Base-by-base conservation (phyloP, 2,797 vertebrate species). In the Acanthurus lineatus region DNA sequence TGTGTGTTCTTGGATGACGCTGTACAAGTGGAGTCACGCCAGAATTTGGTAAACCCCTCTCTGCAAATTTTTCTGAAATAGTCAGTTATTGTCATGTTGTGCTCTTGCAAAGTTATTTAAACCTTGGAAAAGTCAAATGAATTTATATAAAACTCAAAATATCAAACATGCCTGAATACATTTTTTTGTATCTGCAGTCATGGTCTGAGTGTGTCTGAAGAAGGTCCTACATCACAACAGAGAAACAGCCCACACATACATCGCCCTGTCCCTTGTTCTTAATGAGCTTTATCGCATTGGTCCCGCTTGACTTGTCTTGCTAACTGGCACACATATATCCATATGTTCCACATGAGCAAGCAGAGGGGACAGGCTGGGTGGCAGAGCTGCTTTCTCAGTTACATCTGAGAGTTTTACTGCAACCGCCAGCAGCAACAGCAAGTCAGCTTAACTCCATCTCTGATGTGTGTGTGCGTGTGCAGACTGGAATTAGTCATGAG, bases 261-360 rank as follows among this genome's bases (percentile, higher is more conserved):
- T 87, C 57, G 77, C 86, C 61, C 87, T 83, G 85, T 90, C 87
- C 86, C 88, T 86, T 86, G 84, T 89, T 91, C 83, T 89, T 92
- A 94, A 94, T 94, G 92, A 93, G 91, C 90, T 93, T 93, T 93
- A 94, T 94, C 89, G 81, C 87, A 92, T 93, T 93, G 92, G 92
- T 93, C 93, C 89, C 86, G 91, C 94, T 95, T 92, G 93, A 94
- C 90, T 95, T 93, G 91, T 91, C 87, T 82, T 88, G 90, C 90
- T 94, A 94, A 93, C 92, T 92, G 93, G 92, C 93, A 93, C 92
- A 94, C 91, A 92, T 93, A 93, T 89, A 93, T 93, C 92, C 86
- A 90, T 92, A 92, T 91, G 90, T 92, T 94, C 89, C 93, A 94
- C 90, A 93, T 91, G 91, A 92, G 83, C 88, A 89, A 48, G 89